Conservation (phyloP, 37 sponge, comb jelly and placozoan species). For the Haliclona indistincta region DNA sequence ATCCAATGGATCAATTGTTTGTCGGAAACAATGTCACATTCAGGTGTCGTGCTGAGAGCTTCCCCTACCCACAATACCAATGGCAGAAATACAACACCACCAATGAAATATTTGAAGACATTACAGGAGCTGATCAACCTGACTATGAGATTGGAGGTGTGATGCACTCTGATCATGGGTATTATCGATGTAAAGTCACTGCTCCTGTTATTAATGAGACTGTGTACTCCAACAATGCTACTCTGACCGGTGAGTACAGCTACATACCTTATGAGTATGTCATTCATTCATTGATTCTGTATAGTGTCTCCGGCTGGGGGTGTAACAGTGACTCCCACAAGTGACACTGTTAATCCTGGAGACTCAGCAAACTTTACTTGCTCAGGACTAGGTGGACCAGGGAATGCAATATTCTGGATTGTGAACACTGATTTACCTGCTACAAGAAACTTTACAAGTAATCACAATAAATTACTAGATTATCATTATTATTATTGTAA, state of each 20-base stretch:
- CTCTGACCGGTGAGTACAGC: constrained; percentile 11
- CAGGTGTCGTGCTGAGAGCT: constrained; percentile 12
- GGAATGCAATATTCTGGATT: constrained; percentile 19
- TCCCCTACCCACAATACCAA: constrained; percentile 10
- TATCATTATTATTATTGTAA: constrained; percentile 1
- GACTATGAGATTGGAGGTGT: neutral
- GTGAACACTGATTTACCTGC: neutral
- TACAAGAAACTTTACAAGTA: neutral
- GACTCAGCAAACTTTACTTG: constrained; percentile 8
- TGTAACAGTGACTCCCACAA: constrained; percentile 10
- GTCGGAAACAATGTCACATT: neutral
- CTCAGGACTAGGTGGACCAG: constrained; percentile 17
- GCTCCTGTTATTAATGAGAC: constrained; percentile 2
- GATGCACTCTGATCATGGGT: neutral
- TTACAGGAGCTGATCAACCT: neutral
- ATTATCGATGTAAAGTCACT: constrained; percentile 12
- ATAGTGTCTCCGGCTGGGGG: constrained; percentile 29
- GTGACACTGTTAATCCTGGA: neutral
- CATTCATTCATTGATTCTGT: no score
- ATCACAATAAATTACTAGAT: neutral
- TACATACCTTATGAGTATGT: no score
- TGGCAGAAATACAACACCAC: constrained; percentile 6
- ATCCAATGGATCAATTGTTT: constrained; percentile 1
- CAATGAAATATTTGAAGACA: neutral
- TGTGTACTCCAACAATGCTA: constrained; percentile 1